A percentile compares a stretch with the other conserved stretches of the same genome.
These are phyloP conservation scores for Epinephelus lanceolatus DNA, from an alignment of 2,113 vertebrate genomes.

Conservation along the genomic window DNA sequence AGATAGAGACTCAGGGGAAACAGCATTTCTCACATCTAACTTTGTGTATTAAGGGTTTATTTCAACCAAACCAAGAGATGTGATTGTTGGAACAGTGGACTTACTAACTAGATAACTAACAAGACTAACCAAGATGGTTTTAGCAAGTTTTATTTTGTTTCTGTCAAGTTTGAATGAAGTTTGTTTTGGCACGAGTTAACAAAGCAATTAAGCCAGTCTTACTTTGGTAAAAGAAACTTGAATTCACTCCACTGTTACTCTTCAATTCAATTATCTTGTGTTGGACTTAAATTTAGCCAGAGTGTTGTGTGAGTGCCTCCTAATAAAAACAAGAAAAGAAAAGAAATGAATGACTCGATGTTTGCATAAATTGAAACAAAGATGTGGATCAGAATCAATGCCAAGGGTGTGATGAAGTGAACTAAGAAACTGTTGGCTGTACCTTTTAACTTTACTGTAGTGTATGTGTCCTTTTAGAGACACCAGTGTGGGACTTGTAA, in stretches of 20 bases:
- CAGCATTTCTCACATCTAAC: too few species aligned
- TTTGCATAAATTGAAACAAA: background rate
- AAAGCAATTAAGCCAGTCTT: too few species aligned
- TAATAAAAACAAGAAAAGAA: background rate
- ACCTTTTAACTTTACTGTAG: background rate
- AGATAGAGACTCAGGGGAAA: too few species aligned
- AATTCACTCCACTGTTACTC: background rate
- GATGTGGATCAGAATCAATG: background rate
- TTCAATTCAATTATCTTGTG: background rate
- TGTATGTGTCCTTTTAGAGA: background rate
- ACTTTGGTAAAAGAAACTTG: too few species aligned
- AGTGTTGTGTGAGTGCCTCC: background rate
- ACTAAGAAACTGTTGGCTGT: background rate
- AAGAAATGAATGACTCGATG: background rate
- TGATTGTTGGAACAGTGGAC: too few species aligned
- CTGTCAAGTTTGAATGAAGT: too few species aligned
- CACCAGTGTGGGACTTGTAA: background rate
- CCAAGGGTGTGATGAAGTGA: slow-evolving; percentile 6
- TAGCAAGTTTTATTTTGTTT: too few species aligned
- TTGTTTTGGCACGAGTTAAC: too few species aligned
- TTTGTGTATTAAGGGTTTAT: too few species aligned
- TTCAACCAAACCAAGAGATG: too few species aligned
- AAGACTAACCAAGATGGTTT: too few species aligned
- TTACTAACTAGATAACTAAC: too few species aligned
- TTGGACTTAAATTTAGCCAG: background rate